Evolutionary conservation across 2,797 vertebrate species (phyloP), one percentile per base, ranked within the genome.

Genomic region (Acrossocheilus fasciatus): DNA sequence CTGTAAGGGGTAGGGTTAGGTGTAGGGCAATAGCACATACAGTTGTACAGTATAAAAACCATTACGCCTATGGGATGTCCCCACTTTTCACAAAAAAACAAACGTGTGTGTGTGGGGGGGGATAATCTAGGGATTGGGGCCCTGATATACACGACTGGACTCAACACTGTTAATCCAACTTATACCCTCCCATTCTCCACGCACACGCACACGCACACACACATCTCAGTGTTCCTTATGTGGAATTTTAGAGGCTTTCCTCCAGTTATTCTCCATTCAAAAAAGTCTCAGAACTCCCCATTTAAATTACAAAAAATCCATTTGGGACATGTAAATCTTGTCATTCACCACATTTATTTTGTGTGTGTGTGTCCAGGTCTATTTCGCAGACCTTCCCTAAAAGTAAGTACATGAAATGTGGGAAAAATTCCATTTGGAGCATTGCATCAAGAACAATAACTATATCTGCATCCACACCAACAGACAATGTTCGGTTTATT

Each of bases 171-270:
- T 93, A 92, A 93, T 92, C 93, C 87, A 90, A 80, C 77, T 82
- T 79, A 86, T 85, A 89, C 54, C 47, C 73, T 70, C 77, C 47
- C n/a, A 66, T 23, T 20, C 70, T n/a, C 34, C 72, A 84, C 75
- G 78, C 54, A 82, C 14, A 18, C 72, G 54, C 68, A 54, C 23
- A 82, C 14, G 2, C 54, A 59, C 80, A 86, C 2, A 3, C 76
- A 85, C 20, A 93, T 93, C 91, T 89, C 91, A 92, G 91, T 68
- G 47, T 81, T 90, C 90, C 92, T 92, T 87, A 87, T 88, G 89
- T 45, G 69, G 90, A 88, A 87, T 88, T 15, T 82, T 91, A 92
- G 94, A 83, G 82, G 87, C 84, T 87, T 89, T 88, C 41, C 87
- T 66, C 75, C n/a, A 64, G 23, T 73, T 77, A 88, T 88, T 81